These are phyloP conservation scores for Diachasmimorpha longicaudata DNA, from an alignment of 1,140 invertebrate species.

Conservation along the genomic window DNA sequence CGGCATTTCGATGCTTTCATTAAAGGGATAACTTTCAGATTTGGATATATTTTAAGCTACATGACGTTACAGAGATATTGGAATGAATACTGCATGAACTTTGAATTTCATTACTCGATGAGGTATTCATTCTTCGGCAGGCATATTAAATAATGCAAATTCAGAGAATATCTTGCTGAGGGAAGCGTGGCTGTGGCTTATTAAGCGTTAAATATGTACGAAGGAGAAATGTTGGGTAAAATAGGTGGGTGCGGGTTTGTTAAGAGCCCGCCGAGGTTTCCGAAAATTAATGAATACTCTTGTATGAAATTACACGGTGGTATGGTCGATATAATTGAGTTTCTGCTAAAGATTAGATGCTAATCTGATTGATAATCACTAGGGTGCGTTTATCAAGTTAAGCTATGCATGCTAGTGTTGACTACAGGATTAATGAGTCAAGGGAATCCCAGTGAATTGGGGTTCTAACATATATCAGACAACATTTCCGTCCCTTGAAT, in stretches of 20 bases:
- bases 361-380: conserved; percentile 18
- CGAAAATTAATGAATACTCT: neutral
- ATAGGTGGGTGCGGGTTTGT: neutral
- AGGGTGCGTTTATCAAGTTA: conserved; percentile 4
- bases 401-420: conserved; percentile 14
- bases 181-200: neutral
- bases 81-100: neutral
- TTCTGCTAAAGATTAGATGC: conserved; percentile 11
- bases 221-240: neutral
- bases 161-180: neutral
- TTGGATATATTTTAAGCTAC: neutral
- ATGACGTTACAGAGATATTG: neutral
- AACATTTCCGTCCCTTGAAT: neutral
- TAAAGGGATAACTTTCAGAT: neutral
- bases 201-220: conserved; percentile 15
- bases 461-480: neutral
- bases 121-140: neutral
- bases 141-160: conserved; percentile 1
- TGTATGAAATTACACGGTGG: conserved; percentile 12
- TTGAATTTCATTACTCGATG: neutral
- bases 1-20: neutral
- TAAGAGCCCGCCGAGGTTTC: neutral
- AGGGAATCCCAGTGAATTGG: neutral
- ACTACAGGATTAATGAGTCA: neutral
- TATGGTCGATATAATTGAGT: conserved; percentile 16